Base-by-base conservation (phyloP, 2,888 invertebrate species). In the Ptilodon capucinus region DNA sequence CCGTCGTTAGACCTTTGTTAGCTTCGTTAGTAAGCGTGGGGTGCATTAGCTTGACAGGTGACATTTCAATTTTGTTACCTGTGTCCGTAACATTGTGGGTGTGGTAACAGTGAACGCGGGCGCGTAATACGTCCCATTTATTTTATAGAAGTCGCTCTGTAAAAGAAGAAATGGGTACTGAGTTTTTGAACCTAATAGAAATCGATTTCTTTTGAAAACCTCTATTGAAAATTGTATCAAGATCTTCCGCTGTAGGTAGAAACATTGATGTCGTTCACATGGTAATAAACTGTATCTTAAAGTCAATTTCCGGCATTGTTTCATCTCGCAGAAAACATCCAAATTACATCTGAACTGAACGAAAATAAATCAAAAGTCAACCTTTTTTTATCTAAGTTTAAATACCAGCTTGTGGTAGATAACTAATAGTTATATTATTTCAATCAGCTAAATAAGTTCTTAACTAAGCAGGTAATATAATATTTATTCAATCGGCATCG, bases 111-210 rank as follows among this genome's bases (percentile, higher is more conserved):
- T 76, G 73, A 76, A 80, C 60, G 81, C 77, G 69, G 86, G 81
- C 73, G 81, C 77, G 77, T 84, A 84, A 81, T 79, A 85, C 60
- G 89, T 84, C 72, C 85, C 90, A 69, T 91, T 91, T 72, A 88
- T 81, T 89, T 85, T 91, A 91, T 90, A 89, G 90, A 91, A 90
- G 90, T 90, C 89, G 57, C 88, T 90, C 90, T 91, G 90, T 46
- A 89, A 91, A 89, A 84, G 68, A 89, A 85, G 74, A 86, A 85
- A 76, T 59, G 11, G 0, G n/a, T 28, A 25, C 11, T 0, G n/a
- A 28, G 11, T 28, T 42, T 34, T 36, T 28, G n/a, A 40, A 19
- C 47, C n/a, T 17, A 25, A 5, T n/a, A 14, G 32, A 32, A 32
- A 13, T 32, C 32, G 32, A 32, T 32, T 14, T 13, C 32, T 32